Base-by-base conservation (phyloP, 2,888 invertebrate genomes). In the Clostera curtula region DNA sequence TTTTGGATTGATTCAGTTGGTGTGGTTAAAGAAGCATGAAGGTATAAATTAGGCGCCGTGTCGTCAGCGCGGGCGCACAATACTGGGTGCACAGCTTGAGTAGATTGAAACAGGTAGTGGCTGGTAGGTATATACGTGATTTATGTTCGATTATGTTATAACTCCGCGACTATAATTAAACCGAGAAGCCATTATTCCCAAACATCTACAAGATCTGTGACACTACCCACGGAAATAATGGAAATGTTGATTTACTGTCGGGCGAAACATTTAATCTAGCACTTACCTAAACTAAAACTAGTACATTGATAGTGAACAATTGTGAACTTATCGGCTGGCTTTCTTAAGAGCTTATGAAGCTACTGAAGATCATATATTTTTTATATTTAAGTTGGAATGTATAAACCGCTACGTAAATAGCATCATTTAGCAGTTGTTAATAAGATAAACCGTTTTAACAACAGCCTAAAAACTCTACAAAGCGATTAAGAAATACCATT, bases 51-150 rank as follows among this genome's bases (percentile, higher is more conserved):
- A 76, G 60, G 48, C 53, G 53, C 42, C 56, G 62, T 54, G 66
- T 67, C 67, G 58, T 47, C 54, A 42, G 62, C 62, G 59, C 61
- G 40, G 54, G 55, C 61, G 57, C 59, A 73, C 69, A 76, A 71
- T 64, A 56, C 61, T 31, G 46, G 46, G 56, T 59, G 56, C 60
- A 44, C 61, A 55, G 48, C 41, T 50, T 53, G 40, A 43, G 63
- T 65, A 67, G 71, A 79, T 71, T 63, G 69, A 85, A 85, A 86
- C 86, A 85, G 82, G 84, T 79, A 82, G 77, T 53, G 69, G 44
- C 53, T 72, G 80, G 64, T 80, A 80, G 77, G 74, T 82, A 75
- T 80, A 75, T 72, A 40, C 44, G 56, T 76, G 79, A 82, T 82
- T 82, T 82, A 80, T 79, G 62, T 45, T 54, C 77, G 79, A 80